Conservation (phyloP, 2,888 invertebrate genomes). For the Melitaea athalia region DNA sequence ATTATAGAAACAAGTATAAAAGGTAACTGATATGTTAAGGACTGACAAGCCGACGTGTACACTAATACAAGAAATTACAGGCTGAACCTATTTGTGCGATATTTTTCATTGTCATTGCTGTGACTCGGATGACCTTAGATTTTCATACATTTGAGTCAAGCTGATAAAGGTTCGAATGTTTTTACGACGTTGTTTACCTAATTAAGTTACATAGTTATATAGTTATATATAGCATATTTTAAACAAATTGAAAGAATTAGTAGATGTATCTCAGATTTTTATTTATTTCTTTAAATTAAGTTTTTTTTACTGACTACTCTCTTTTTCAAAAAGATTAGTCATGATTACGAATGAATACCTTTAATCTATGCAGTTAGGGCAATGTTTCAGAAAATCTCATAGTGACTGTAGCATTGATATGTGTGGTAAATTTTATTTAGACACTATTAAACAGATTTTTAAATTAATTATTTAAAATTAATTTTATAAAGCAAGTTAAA, state of each 20-base stretch:
- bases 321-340: no score
- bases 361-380: no score
- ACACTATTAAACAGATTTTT: no score
- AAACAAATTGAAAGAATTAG: background rate
- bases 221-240: no score
- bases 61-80: background rate
- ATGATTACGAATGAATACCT: no score
- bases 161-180: conserved; percentile 22
- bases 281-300: background rate
- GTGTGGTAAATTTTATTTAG: no score
- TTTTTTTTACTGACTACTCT: background rate
- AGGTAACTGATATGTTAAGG: no score
- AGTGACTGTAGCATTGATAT: no score
- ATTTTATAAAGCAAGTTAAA: no score
- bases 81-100: conserved; percentile 5
- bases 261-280: background rate
- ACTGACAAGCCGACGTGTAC: no score
- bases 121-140: conserved; percentile 28
- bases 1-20: background rate
- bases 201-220: background rate
- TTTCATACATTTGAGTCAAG: conserved; percentile 19
- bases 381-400: no score
- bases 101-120: conserved; percentile 26
- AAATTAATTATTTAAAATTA: no score
- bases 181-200: conserved; percentile 3